Evolutionary conservation across 1,140 invertebrate genomes (phyloP).

Genomic region (Chelonus insularis): DNA sequence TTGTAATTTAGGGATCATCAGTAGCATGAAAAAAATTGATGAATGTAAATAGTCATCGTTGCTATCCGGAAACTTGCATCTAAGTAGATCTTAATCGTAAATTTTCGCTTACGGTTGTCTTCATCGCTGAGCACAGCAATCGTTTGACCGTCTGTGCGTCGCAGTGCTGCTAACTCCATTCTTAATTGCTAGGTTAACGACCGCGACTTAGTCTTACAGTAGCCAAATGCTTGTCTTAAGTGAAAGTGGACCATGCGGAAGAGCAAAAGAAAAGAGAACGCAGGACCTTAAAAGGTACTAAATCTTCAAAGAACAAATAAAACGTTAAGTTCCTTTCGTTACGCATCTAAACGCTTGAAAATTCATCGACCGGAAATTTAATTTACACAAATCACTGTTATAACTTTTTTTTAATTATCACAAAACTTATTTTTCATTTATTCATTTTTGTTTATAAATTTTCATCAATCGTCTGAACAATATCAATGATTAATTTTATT

Average conservation of each 20-base stretch:
- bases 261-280: neutral
- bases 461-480: too few relatives aligned
- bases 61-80: conserved; percentile 13
- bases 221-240: conserved; percentile 7
- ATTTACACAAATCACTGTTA: conserved; percentile 20
- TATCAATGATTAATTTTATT: neutral
- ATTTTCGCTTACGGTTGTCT: conserved; percentile 10
- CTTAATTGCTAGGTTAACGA: conserved; percentile 51
- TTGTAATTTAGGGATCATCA: too few relatives aligned
- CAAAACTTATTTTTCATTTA: neutral
- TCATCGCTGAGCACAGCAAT: neutral
- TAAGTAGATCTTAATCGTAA: conserved; percentile 9
- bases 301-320: neutral
- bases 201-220: conserved; percentile 27
- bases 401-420: neutral
- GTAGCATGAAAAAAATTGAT: neutral
- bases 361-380: conserved; percentile 24
- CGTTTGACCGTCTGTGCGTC: conserved; percentile 10
- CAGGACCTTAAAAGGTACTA: conserved; percentile 1
- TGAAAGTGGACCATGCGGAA: conserved; percentile 25
- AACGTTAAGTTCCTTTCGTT: neutral
- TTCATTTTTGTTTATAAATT: neutral
- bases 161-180: conserved; percentile 34
- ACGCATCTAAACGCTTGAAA: conserved; percentile 1
- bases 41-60: conserved; percentile 7